Conservation (phyloP, 2,113 vertebrate species). For the Gnathochromis pfefferi region DNA sequence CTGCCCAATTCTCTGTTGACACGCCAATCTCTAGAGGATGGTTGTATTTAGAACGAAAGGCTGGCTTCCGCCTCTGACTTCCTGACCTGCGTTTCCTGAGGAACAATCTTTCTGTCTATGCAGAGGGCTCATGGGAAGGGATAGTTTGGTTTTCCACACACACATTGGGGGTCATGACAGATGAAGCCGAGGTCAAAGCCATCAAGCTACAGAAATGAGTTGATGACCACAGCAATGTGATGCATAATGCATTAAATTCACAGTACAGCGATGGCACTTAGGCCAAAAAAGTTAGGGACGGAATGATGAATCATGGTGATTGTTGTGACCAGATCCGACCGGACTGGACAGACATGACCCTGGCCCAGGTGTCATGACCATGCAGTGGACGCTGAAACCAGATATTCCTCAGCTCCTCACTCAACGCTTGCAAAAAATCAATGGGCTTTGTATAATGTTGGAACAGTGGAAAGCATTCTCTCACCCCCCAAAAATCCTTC, state of each 20-base stretch:
- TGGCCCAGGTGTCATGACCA: conserved; percentile 64
- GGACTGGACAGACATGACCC: conserved; percentile 49
- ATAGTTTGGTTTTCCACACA: conserved; percentile 35
- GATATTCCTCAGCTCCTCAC: conserved; percentile 59
- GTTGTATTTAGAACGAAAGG: conserved; percentile 45
- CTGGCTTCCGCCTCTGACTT: conserved; percentile 48
- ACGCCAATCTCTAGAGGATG: conserved; percentile 22
- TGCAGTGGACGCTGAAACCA: conserved; percentile 61
- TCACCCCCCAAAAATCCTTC: conserved; percentile 39
- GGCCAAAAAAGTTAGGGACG: background rate
- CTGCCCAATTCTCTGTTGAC: conserved; percentile 33
- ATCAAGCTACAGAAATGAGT: conserved; percentile 1
- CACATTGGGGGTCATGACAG: background rate
- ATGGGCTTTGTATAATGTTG: conserved; percentile 63
- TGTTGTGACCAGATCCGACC: background rate
- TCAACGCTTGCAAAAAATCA: conserved; percentile 65
- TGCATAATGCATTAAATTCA: background rate
- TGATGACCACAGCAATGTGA: background rate
- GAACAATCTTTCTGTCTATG: conserved; percentile 39
- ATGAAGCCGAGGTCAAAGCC: conserved; percentile 24
- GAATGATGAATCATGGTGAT: background rate
- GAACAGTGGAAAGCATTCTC: conserved; percentile 67
- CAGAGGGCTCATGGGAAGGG: conserved; percentile 44
- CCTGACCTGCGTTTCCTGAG: conserved; percentile 53
- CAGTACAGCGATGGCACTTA: background rate